Conservation (phyloP, 2,888 invertebrate species). For the Liopterus haemorrhoidalis region DNA sequence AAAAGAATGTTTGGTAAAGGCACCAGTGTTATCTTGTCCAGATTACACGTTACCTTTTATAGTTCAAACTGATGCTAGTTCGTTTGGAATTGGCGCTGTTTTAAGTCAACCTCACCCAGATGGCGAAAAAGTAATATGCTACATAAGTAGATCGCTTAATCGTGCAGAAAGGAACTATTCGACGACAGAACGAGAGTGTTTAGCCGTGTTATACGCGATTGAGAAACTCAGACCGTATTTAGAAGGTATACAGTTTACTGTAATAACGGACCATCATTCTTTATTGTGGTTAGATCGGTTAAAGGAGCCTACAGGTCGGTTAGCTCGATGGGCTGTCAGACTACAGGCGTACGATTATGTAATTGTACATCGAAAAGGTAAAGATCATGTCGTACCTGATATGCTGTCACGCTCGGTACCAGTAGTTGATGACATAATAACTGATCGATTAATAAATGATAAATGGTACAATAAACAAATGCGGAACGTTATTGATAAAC, state of each 20-base stretch:
- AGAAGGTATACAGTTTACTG: slow-evolving; percentile 21
- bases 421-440: background rate
- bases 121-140: slow-evolving; percentile 17
- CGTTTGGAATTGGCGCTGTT: slow-evolving; percentile 23
- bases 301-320: slow-evolving; percentile 20
- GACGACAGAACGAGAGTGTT: slow-evolving; percentile 17
- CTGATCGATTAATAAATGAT: background rate
- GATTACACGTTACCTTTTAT: slow-evolving; percentile 22
- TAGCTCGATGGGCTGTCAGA: slow-evolving; percentile 19
- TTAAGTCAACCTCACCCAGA: slow-evolving; percentile 10
- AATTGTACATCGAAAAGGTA: slow-evolving; percentile 24
- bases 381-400: slow-evolving; percentile 26
- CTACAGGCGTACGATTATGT: slow-evolving; percentile 21
- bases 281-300: slow-evolving; percentile 22
- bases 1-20: slow-evolving; percentile 16
- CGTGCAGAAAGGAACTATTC: slow-evolving; percentile 18
- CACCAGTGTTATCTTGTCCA: slow-evolving; percentile 25
- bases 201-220: slow-evolving; percentile 13
- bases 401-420: slow-evolving; percentile 20
- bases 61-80: slow-evolving; percentile 22
- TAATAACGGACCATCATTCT: slow-evolving; percentile 22
- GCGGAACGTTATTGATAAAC: background rate
- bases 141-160: slow-evolving; percentile 16
- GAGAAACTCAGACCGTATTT: slow-evolving; percentile 21
- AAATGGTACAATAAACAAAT: background rate